Base-by-base conservation (phyloP, 1,140 invertebrate genomes). In the Trachelipus rathkii region DNA sequence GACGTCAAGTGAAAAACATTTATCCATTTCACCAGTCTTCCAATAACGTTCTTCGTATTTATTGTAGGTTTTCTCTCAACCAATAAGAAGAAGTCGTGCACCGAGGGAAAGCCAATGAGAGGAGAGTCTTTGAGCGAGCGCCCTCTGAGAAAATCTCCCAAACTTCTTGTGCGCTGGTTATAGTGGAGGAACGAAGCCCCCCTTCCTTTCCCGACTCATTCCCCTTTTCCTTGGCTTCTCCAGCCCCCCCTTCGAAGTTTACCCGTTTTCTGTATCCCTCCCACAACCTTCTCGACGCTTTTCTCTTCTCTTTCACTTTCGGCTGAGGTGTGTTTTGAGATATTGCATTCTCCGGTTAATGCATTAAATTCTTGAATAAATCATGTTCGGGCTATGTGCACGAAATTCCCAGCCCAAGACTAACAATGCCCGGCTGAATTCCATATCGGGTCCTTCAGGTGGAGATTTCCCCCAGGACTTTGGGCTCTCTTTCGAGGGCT, bases 21-120 rank as follows among this genome's bases (percentile, higher is more conserved):
- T 78, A 78, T 78, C 77, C 77, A 76, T 78, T 78, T 78, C 77
- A 76, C 75, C 74, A 74, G 77, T 60, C 77, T 78, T 78, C 77
- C 77, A 78, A 78, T 78, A 76, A 78, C 74, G 77, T 78, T 78
- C 77, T 78, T 78, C 77, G 77, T 78, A 78, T 78, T 78, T 78
- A 78, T 78, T 78, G 73, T 74, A 76, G 77, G 72, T 78, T 78
- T 78, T 76, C 74, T 74, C 77, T 78, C 77, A 78, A 72, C 77
- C 77, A 78, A 78, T 78, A 74, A 60, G 50, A 60, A 60, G 50
- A 60, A 60, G 77, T 71, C 71, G 74, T 60, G 60, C 50, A 76
- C 74, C 77, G 72, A 76, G 77, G 71, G 77, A 78, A 73, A 73
- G 70, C 77, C 77, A 78, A 78, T 78, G 74, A 78, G 77, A 11